phyloP scores from a whole-genome alignment of 2,797 vertebrate species.

The Chiroxiphia lanceolata region DNA sequence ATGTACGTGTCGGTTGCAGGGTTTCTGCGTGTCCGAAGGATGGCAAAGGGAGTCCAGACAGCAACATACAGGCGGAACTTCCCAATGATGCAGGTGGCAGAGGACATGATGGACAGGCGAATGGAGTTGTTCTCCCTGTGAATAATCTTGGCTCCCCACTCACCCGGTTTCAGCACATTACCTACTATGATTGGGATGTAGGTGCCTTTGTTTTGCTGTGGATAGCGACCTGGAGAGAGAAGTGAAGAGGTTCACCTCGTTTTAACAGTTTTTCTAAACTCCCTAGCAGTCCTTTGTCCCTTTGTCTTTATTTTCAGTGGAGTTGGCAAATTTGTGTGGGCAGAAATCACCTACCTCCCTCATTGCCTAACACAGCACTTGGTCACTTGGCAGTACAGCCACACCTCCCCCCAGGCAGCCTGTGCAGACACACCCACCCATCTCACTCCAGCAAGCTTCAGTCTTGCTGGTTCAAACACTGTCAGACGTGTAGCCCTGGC shows the following conservation, averaged over 20 bases:
- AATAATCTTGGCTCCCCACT: slow-evolving; percentile 84
- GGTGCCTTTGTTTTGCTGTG: slow-evolving; percentile 90
- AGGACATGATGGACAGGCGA: slow-evolving; percentile 84
- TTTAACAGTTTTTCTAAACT: background rate
- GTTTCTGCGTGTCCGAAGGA: slow-evolving; percentile 84
- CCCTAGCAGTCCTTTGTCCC: background rate
- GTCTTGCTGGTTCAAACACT: background rate
- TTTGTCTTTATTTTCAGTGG: background rate
- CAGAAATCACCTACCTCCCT: background rate
- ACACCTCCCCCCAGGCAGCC: background rate
- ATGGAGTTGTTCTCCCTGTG: slow-evolving; percentile 70
- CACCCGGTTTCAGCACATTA: slow-evolving; percentile 70
- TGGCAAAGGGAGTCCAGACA: slow-evolving; percentile 85
- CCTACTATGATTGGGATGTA: slow-evolving; percentile 84
- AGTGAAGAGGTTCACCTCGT: background rate
- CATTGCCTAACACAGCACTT: background rate
- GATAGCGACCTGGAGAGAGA: slow-evolving; percentile 83
- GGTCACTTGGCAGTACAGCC: background rate
- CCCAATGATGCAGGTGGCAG: slow-evolving; percentile 85
- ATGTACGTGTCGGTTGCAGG: slow-evolving; percentile 81
- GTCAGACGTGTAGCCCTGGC: background rate
- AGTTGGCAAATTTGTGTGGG: background rate
- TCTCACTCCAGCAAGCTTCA: background rate
- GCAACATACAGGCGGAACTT: slow-evolving; percentile 90
- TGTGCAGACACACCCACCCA: background rate